These are phyloP conservation scores for Steinernema feltiae DNA, from an alignment of 1,140 invertebrate genomes.

Conservation along the genomic window DNA sequence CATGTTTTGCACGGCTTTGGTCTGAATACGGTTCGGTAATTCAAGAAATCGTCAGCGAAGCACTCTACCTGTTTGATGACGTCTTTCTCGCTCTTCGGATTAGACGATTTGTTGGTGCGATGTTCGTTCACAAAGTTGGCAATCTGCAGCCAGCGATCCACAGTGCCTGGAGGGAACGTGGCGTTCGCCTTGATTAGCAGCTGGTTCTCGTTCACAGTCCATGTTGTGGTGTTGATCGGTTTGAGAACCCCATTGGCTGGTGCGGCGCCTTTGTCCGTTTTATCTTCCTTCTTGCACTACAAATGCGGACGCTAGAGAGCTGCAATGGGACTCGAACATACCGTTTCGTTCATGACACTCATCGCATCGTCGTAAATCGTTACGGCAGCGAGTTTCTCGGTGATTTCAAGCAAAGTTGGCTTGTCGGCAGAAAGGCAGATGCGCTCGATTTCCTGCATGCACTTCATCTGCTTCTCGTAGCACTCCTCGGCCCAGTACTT, in stretches of 20 bases:
- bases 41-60: neutral
- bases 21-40: conserved; percentile 12
- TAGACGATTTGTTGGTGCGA: conserved; percentile 58
- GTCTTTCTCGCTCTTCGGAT: conserved; percentile 71
- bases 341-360: neutral
- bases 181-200: conserved; percentile 90
- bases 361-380: neutral
- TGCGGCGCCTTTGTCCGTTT: neutral
- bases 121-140: conserved; percentile 93
- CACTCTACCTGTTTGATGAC: conserved; percentile 65
- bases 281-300: conserved; percentile 1
- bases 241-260: neutral
- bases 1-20: conserved; percentile 39
- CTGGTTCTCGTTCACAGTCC: conserved; percentile 76
- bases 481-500: neutral
- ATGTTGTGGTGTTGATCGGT: conserved; percentile 59
- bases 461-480: neutral
- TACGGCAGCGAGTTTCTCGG: neutral
- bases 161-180: conserved; percentile 86
- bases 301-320: neutral
- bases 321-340: neutral
- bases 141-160: conserved; percentile 78
- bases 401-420: neutral
- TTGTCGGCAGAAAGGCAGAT: neutral
- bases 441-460: neutral